Evolutionary conservation across 2,888 invertebrate genomes (phyloP), one percentile per base, ranked within the genome.

Genomic region (Xanthorhoe spadicearia): DNA sequence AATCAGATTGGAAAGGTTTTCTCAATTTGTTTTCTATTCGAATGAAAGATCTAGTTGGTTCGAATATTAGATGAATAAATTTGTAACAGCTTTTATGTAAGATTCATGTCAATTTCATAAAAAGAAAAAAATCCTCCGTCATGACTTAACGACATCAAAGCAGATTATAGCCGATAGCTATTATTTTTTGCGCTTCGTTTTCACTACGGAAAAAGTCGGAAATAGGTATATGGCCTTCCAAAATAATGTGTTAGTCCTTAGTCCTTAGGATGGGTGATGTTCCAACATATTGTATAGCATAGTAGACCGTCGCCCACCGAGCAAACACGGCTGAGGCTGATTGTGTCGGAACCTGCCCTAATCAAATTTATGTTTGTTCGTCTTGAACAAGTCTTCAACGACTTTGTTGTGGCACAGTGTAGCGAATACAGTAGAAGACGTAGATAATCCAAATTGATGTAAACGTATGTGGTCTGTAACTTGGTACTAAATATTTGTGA

Each of bases 361-460:
- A 89, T 89, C 88, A 85, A 87, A 88, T 92, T 91, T 90, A 88
- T 91, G 90, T 90, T 90, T 90, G 90, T 85, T 88, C 87, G 87
- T 85, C 86, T 88, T 85, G 81, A 87, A 82, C 83, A 80, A 80
- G 78, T 77, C 74, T 69, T 68, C 69, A 67, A 70, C 70, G 71
- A 71, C 70, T 73, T 70, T 69, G 68, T 67, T 57, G 56, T 60
- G 50, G 48, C 72, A 73, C 61, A 72, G 69, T 59, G 50, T 32
- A 58, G 5, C 19, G 0, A 6, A 53, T 13, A 15, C 64, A 70
- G 69, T 54, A 19, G n/a, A 17, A 38, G 8, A 28, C n/a, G 46
- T 1, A 15, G 15, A 43, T 46, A 52, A 60, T n/a, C 17, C 2
- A 38, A 38, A 23, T 3, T 3, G 1, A 23, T 23, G 2, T 23